Conservation (phyloP, 2,888 invertebrate species). For the Archaeoteleia sp. region DNA sequence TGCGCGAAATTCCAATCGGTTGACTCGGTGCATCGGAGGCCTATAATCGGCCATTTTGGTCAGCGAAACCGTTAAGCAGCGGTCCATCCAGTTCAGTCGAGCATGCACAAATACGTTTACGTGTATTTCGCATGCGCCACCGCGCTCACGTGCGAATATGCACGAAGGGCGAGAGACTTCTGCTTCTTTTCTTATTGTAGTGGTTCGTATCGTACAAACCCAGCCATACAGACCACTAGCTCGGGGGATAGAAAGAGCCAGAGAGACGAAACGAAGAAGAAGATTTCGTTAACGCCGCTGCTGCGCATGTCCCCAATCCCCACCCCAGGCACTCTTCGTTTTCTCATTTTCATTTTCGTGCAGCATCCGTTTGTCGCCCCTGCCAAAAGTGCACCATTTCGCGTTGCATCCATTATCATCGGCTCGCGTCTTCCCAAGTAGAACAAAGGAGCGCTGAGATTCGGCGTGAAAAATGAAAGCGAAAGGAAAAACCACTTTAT, state of each 20-base stretch:
- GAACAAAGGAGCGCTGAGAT: slow-evolving; percentile 32
- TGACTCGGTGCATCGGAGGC: neutral
- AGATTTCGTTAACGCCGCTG: too few species aligned
- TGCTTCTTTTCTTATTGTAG: slow-evolving; percentile 21
- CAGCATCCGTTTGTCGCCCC: slow-evolving; percentile 17
- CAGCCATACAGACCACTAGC: too few species aligned
- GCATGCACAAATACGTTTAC: neutral
- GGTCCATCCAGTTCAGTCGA: slow-evolving; percentile 1
- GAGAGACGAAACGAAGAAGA: too few species aligned
- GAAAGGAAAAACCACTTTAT: slow-evolving; percentile 31
- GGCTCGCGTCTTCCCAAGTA: slow-evolving; percentile 21
- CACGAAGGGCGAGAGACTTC: slow-evolving; percentile 23
- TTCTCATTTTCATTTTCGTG: slow-evolving; percentile 1
- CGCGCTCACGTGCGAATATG: slow-evolving; percentile 41
- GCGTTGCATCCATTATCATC: slow-evolving; percentile 26
- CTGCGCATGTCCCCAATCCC: slow-evolving; percentile 1
- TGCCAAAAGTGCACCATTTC: slow-evolving; percentile 22
- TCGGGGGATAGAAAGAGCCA: too few species aligned
- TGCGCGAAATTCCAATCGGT: too few species aligned
- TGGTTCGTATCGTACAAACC: too few species aligned
- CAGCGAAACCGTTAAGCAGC: slow-evolving; percentile 32
- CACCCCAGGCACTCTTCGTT: neutral
- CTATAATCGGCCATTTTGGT: slow-evolving; percentile 25
- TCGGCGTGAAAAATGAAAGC: slow-evolving; percentile 46
- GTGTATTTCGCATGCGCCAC: slow-evolving; percentile 35